A percentile compares a stretch with the other conserved stretches of the same genome.
phyloP scores from a whole-genome alignment of 64 coral and sea anemone genomes.

The Dendronephthya gigantea region DNA sequence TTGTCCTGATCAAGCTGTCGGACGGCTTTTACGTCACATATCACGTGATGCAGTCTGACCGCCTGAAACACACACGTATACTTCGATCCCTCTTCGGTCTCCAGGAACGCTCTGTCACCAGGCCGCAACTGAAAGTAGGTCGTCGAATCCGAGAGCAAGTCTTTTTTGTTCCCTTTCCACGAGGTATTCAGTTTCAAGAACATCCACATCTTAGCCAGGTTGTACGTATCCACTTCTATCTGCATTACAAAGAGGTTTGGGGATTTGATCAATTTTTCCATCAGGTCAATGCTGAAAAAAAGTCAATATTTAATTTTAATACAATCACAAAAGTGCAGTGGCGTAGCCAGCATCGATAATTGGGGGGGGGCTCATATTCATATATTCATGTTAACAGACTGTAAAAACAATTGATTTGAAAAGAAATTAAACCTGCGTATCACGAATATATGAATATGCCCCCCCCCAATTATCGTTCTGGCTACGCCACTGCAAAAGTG shows the following conservation, averaged over 20 bases:
- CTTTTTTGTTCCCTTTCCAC: conserved; percentile 63
- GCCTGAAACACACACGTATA: conserved; percentile 58
- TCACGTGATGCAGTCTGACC: conserved; percentile 80
- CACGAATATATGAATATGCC: too few species aligned
- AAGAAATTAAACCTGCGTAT: too few species aligned
- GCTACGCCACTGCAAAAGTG: too few species aligned
- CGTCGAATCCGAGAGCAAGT: conserved; percentile 50
- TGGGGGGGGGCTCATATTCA: too few species aligned
- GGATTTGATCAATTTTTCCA: conserved; percentile 75
- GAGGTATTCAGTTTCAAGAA: conserved; percentile 58
- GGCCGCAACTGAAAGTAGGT: conserved; percentile 47
- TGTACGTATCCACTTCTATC: conserved; percentile 94
- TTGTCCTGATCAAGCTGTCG: conserved; percentile 56
- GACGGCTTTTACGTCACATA: conserved; percentile 70
- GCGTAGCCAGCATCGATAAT: too few species aligned
- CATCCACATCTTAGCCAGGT: conserved; percentile 76
- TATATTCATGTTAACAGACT: too few species aligned
- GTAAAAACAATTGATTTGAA: too few species aligned
- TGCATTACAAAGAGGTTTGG: conserved; percentile 90
- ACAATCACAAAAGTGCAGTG: too few species aligned
- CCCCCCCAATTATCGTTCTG: too few species aligned
- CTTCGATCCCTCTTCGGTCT: conserved; percentile 45
- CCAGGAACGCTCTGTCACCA: conserved; percentile 47
- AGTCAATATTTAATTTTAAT: neutral
- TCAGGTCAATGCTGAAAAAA: conserved; percentile 54